Percentiles rank a stretch among this genome's conserved stretches.
Conservation (phyloP, 1,140 invertebrate species). For the Cotesia chilonis region DNA sequence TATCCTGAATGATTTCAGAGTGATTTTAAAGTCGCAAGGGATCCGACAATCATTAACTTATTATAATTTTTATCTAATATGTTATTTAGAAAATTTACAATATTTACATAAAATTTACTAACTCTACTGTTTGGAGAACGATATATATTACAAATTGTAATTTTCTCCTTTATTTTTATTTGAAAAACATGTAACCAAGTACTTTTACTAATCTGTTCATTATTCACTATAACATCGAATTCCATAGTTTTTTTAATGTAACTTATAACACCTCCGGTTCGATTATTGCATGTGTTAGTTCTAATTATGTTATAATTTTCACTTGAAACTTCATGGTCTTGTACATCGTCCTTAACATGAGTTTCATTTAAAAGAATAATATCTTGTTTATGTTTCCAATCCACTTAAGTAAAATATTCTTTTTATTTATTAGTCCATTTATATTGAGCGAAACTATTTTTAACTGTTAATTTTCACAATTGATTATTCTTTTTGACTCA, state of each 20-base stretch:
- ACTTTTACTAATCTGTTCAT: not conserved
- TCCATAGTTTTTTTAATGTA: slow-evolving; percentile 6
- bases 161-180: slow-evolving; percentile 1
- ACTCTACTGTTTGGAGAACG: slow-evolving; percentile 26
- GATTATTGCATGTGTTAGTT: slow-evolving; percentile 22
- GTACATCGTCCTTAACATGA: slow-evolving; percentile 20
- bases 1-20: too few species aligned
- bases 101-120: slow-evolving; percentile 21
- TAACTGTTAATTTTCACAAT: not conserved
- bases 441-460: slow-evolving; percentile 23
- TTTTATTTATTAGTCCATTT: slow-evolving; percentile 25
- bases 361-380: slow-evolving; percentile 30
- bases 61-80: not conserved
- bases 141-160: slow-evolving; percentile 20
- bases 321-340: slow-evolving; percentile 24
- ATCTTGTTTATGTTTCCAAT: slow-evolving; percentile 18
- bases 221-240: not conserved
- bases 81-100: slow-evolving; percentile 19
- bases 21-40: not conserved
- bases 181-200: slow-evolving; percentile 16
- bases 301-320: slow-evolving; percentile 22
- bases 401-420: slow-evolving; percentile 11
- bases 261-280: slow-evolving; percentile 27
- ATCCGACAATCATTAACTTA: slow-evolving; percentile 27
- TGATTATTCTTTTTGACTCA: not conserved